Conservation (phyloP, 2,888 invertebrate genomes). For the Parnassius glacialis region DNA sequence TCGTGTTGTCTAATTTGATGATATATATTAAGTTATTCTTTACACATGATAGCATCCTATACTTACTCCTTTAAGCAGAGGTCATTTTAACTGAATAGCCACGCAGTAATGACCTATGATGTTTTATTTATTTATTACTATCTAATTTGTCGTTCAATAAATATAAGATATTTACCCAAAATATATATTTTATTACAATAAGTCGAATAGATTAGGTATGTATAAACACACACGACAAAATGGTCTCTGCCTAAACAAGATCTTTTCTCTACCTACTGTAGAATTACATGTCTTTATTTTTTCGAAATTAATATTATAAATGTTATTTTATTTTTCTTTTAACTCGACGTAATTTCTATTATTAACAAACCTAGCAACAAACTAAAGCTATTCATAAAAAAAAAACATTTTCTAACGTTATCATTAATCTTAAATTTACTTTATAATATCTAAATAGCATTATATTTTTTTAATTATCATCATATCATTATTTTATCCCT, state of each 20-base stretch:
- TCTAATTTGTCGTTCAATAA: too few relatives aligned
- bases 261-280: background rate
- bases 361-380: background rate
- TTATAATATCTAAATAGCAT: slow-evolving; percentile 3
- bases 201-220: too few relatives aligned
- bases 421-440: slow-evolving; percentile 4
- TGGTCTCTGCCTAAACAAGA: background rate
- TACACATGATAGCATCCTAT: background rate
- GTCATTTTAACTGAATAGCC: slow-evolving; percentile 4
- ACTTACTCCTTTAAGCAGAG: slow-evolving; percentile 14
- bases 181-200: too few relatives aligned
- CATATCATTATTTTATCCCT: slow-evolving; percentile 13
- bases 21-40: slow-evolving; percentile 18
- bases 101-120: background rate
- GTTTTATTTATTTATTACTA: too few relatives aligned
- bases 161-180: too few relatives aligned
- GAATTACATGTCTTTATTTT: background rate
- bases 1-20: slow-evolving; percentile 29
- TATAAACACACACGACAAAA: background rate
- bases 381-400: slow-evolving; percentile 12
- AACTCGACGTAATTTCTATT: too few relatives aligned
- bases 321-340: too few relatives aligned
- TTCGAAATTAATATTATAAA: background rate
- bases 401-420: slow-evolving; percentile 1
- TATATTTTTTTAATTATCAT: slow-evolving; percentile 5